A percentile compares a stretch with the other conserved stretches of the same genome.
Conservation (phyloP, 1,140 invertebrate genomes). For the Eumeta japonica region DNA sequence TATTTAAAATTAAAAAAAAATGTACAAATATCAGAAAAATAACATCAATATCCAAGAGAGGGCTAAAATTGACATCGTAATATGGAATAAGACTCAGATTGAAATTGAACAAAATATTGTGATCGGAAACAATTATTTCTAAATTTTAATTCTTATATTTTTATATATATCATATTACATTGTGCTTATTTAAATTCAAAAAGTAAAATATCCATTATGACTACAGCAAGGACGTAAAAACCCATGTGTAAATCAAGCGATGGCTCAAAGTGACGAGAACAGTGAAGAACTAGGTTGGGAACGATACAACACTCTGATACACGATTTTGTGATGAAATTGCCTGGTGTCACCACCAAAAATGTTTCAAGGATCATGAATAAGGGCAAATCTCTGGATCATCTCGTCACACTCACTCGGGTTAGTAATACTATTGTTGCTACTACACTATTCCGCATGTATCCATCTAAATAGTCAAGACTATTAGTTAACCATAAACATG, state of each 20-base stretch:
- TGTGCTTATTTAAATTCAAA: too few species aligned
- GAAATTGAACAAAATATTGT: too few species aligned
- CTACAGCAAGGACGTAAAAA: slow-evolving; percentile 71
- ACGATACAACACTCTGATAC: slow-evolving; percentile 73
- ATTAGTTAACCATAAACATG: not conserved
- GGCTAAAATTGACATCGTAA: too few species aligned
- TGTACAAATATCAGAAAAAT: too few species aligned
- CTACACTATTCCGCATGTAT: too few species aligned
- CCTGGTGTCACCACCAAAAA: slow-evolving; percentile 90
- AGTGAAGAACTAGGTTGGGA: slow-evolving; percentile 61
- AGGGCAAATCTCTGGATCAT: slow-evolving; percentile 72
- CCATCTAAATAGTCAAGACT: not conserved
- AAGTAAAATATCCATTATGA: too few species aligned
- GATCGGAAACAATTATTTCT: too few species aligned
- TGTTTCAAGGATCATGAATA: slow-evolving; percentile 74
- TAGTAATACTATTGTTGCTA: slow-evolving; percentile 16
- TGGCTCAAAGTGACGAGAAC: slow-evolving; percentile 65
- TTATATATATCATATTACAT: too few species aligned
- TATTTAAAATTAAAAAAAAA: too few species aligned
- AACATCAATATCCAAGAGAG: too few species aligned
- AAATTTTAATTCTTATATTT: too few species aligned
- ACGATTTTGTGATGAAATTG: slow-evolving; percentile 87
- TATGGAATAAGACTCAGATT: too few species aligned
- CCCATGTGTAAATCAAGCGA: slow-evolving; percentile 70
- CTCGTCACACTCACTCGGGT: slow-evolving; percentile 62